Percentiles rank a stretch among this genome's conserved stretches.
phyloP scores from a whole-genome alignment of 1,140 invertebrate genomes.

The Sinella curviseta region DNA sequence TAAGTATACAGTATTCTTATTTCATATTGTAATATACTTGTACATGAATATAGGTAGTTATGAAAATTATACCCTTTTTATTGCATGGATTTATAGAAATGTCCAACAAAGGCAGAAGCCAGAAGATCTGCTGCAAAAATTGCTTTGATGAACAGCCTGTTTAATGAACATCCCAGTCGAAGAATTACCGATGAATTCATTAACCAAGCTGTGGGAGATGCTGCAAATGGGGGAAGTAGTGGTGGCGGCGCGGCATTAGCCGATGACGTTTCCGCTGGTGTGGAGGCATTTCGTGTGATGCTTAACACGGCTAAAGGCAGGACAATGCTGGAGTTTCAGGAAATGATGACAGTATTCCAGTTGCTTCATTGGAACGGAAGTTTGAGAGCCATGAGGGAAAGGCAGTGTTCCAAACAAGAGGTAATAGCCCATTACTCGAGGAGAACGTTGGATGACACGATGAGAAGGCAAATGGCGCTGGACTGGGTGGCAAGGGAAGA shows the following conservation, averaged over 20 bases:
- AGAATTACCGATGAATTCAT: slow-evolving; percentile 92
- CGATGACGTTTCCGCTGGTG: slow-evolving; percentile 67
- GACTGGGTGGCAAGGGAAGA: slow-evolving; percentile 81
- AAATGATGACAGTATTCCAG: slow-evolving; percentile 95
- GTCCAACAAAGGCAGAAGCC: slow-evolving; percentile 91
- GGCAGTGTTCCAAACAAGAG: slow-evolving; percentile 79
- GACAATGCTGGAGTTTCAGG: slow-evolving; percentile 94
- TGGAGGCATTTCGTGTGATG: slow-evolving; percentile 93
- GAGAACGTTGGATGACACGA: slow-evolving; percentile 83
- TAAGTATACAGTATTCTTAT: slow-evolving; percentile 8
- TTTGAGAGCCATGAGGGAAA: slow-evolving; percentile 80
- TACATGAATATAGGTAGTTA: too few relatives aligned
- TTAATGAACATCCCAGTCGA: slow-evolving; percentile 91
- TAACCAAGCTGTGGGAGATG: slow-evolving; percentile 86
- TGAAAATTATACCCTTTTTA: slow-evolving; percentile 31
- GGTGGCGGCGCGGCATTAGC: background rate
- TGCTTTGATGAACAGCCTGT: slow-evolving; percentile 94
- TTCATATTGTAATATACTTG: background rate
- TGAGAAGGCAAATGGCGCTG: slow-evolving; percentile 92
- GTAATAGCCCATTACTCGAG: slow-evolving; percentile 93
- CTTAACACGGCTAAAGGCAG: slow-evolving; percentile 87
- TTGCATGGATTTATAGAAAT: slow-evolving; percentile 67
- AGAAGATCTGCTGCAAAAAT: slow-evolving; percentile 91
- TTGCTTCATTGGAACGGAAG: slow-evolving; percentile 94
- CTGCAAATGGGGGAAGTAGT: slow-evolving; percentile 72